These are phyloP conservation scores for Athalia rosae DNA, from an alignment of 2,888 invertebrate species.

Conservation along the genomic window DNA sequence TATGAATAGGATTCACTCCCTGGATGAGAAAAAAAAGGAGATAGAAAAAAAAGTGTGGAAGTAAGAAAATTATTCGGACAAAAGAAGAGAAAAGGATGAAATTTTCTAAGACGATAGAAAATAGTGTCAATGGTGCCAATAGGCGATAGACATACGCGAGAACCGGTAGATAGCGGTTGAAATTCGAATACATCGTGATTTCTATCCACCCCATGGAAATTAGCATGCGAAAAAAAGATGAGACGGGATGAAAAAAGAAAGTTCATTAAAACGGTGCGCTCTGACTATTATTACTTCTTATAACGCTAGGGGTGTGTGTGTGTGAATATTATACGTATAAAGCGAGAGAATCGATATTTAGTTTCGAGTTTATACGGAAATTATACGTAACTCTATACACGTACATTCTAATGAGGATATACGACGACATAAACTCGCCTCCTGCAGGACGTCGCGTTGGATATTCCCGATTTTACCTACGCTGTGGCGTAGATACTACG, in stretches of 20 bases:
- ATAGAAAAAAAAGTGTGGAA: no score
- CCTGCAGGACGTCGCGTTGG: not conserved
- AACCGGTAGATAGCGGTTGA: conserved; percentile 17
- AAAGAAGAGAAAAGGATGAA: no score
- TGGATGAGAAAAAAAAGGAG: no score
- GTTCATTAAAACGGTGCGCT: conserved; percentile 29
- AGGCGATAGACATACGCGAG: no score
- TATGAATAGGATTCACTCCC: not conserved
- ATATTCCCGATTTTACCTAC: not conserved
- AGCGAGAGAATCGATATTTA: no score
- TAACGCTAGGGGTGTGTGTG: not conserved
- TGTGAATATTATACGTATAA: not conserved
- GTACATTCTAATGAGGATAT: conserved; percentile 24
- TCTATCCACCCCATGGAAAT: no score
- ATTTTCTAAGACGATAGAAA: conserved; percentile 17
- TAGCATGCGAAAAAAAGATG: not conserved
- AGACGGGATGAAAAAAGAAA: conserved; percentile 15
- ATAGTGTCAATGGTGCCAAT: conserved; percentile 5
- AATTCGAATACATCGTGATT: no score
- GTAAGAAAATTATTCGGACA: no score
- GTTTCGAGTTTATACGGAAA: no score
- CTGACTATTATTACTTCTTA: not conserved
- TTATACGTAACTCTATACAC: not conserved
- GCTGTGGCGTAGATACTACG: no score
- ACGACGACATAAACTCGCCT: not conserved